These are phyloP conservation scores for Corapipo altera DNA, from an alignment of 2,113 vertebrate species.

Conservation along the genomic window DNA sequence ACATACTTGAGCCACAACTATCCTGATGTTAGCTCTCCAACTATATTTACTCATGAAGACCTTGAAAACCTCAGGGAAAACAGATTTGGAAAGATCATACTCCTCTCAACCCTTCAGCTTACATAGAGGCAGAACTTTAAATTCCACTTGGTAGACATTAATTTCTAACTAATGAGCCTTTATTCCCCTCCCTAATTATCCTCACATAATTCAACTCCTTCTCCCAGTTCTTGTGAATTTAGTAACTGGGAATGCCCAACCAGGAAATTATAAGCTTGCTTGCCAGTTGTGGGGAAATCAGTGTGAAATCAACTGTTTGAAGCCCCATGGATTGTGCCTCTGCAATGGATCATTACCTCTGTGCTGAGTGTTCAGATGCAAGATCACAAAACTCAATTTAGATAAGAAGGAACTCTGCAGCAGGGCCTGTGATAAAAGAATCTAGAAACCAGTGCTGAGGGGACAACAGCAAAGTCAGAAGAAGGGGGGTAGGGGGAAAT, in stretches of 20 bases:
- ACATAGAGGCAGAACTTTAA: neutral
- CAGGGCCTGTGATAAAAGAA: constrained; percentile 37
- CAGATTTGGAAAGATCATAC: accelerated
- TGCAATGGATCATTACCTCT: constrained; percentile 1
- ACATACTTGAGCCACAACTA: neutral
- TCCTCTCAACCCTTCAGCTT: neutral
- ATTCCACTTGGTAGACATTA: neutral
- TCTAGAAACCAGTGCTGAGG: constrained; percentile 42
- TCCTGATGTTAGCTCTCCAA: neutral
- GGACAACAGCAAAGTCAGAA: constrained; percentile 9
- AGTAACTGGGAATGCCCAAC: neutral
- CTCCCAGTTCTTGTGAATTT: neutral
- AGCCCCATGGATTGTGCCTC: neutral
- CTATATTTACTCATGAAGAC: neutral
- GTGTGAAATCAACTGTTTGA: constrained; percentile 20
- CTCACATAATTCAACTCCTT: neutral
- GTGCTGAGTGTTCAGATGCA: neutral
- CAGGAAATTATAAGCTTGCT: neutral
- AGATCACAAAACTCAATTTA: constrained; percentile 55
- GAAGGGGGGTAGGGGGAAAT: constrained; percentile 29
- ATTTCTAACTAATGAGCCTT: neutral
- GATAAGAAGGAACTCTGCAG: constrained; percentile 53
- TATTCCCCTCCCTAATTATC: neutral
- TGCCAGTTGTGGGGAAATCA: constrained; percentile 15
- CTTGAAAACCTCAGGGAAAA: neutral